phyloP scores from a whole-genome alignment of 2,113 vertebrate genomes.

The Pagrus major region DNA sequence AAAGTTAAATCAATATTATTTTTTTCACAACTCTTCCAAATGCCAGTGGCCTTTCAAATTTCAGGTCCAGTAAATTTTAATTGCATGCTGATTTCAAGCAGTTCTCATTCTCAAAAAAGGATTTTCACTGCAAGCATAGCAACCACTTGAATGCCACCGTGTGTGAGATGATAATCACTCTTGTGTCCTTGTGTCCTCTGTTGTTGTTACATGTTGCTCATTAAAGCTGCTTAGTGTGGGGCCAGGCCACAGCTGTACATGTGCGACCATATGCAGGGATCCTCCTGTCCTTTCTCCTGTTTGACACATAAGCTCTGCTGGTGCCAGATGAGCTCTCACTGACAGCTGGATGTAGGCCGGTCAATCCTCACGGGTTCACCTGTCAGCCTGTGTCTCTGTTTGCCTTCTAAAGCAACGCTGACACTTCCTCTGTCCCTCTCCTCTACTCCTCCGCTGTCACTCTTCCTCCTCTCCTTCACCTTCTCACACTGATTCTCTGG shows the following conservation, averaged over 20 bases:
- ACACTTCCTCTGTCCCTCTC: slow-evolving; percentile 75
- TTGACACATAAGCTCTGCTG: slow-evolving; percentile 79
- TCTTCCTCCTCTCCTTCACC: slow-evolving; percentile 67
- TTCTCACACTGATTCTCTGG: slow-evolving; percentile 48
- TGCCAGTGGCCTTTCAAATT: slow-evolving; percentile 1
- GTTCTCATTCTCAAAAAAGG: slow-evolving; percentile 1
- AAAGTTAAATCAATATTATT: not conserved
- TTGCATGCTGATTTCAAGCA: slow-evolving; percentile 1
- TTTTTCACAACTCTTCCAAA: not conserved
- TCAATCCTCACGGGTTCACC: slow-evolving; percentile 84
- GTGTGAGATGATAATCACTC: slow-evolving; percentile 65
- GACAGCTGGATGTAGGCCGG: slow-evolving; percentile 83
- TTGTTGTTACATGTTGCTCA: slow-evolving; percentile 72
- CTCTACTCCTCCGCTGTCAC: slow-evolving; percentile 67
- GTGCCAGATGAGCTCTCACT: slow-evolving; percentile 81
- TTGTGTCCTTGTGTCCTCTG: slow-evolving; percentile 71
- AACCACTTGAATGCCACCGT: slow-evolving; percentile 38
- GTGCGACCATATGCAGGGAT: slow-evolving; percentile 50
- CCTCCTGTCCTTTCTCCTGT: slow-evolving; percentile 69
- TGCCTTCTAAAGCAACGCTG: slow-evolving; percentile 77
- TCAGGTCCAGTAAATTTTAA: slow-evolving; percentile 1
- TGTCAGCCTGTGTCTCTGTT: slow-evolving; percentile 83
- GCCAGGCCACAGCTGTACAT: slow-evolving; percentile 70
- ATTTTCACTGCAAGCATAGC: slow-evolving; percentile 20
- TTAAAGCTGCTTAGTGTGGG: slow-evolving; percentile 78